A percentile compares a stretch with the other conserved stretches of the same genome.
phyloP scores from a whole-genome alignment of 35 echinoderm and acorn worm species.

The Lytechinus variegatus region DNA sequence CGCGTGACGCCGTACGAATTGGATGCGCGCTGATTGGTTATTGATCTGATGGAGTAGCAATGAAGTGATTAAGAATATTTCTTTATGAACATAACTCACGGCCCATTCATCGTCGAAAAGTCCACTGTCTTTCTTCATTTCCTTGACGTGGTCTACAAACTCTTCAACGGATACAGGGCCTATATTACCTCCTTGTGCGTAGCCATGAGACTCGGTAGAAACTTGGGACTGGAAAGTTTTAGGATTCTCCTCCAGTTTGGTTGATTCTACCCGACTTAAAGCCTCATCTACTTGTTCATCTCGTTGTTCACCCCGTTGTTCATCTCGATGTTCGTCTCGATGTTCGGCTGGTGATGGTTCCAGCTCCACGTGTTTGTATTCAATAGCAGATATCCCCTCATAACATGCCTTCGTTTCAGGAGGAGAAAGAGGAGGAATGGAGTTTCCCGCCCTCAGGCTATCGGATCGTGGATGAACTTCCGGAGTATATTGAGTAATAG shows the following conservation, averaged over 20 bases:
- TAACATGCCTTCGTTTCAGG: neutral
- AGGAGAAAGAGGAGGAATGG: neutral
- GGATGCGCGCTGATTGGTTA: no score
- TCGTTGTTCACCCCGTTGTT: neutral
- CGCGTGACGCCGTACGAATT: no score
- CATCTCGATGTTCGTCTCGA: neutral
- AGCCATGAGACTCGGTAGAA: neutral
- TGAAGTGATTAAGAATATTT: no score
- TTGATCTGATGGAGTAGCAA: no score
- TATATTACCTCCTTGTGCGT: neutral
- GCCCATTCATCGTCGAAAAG: conserved; percentile 5
- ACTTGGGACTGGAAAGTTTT: neutral
- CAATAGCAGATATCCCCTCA: neutral
- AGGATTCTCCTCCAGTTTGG: neutral
- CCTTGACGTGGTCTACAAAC: conserved; percentile 8
- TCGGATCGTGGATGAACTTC: neutral
- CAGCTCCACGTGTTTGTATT: neutral
- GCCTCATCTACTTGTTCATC: neutral
- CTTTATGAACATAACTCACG: neutral
- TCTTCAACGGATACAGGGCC: neutral
- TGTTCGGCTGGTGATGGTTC: neutral
- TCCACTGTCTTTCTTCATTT: neutral
- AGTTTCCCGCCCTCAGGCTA: neutral
- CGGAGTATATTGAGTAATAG: neutral
- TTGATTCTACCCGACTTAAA: neutral